Base-by-base conservation (phyloP, 2,113 vertebrate species). In the Cryptotis parvus region DNA sequence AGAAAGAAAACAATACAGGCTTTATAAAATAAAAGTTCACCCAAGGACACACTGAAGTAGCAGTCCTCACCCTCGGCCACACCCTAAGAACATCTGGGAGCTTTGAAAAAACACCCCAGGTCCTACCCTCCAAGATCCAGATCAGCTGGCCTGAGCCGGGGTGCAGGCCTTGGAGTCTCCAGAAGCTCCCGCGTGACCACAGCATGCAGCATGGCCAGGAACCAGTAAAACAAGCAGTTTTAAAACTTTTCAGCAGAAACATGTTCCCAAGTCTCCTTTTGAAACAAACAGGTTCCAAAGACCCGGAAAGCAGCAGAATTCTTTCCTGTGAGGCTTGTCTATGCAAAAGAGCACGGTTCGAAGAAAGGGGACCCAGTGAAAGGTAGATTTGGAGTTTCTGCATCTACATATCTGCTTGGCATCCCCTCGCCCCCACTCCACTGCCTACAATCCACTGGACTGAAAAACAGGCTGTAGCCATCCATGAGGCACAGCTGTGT, bases 41-140 rank as follows among this genome's bases (percentile, higher is more conserved):
- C 15, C 29, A 58, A 89, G 84, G 77, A 83, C 41, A 41, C 0
- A 29, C 55, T 41, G 55, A 79, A 35, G 29, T 9, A 45, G 33
- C 4, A 45, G 43, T 81, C n/a, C 58, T 75, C 29, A 79, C 20
- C 37, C 77, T 80, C 20, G 8, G 70, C 68, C 33, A 0, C 74
- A 61, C 39, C 68, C 43, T 33, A 29, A 70, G 82, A 83, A 80
- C 61, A 72, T 49, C 72, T 75, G 58, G 77, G n/a, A 61, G 87
- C n/a, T 43, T 91, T 86, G 16, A 52, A 94, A 78, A 63, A 58
- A 87, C 63, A 80, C 14, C 69, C 45, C 43, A n/a, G 33, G 81
- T 65, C 61, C 77, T 55, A 45, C 35, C 37, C 37, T 86, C 20
- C 0, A 37, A 43, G 22, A 77, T n/a, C 63, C 87, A 69, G 78